Conservation (phyloP, 2,113 vertebrate species). For the Colaptes auratus region DNA sequence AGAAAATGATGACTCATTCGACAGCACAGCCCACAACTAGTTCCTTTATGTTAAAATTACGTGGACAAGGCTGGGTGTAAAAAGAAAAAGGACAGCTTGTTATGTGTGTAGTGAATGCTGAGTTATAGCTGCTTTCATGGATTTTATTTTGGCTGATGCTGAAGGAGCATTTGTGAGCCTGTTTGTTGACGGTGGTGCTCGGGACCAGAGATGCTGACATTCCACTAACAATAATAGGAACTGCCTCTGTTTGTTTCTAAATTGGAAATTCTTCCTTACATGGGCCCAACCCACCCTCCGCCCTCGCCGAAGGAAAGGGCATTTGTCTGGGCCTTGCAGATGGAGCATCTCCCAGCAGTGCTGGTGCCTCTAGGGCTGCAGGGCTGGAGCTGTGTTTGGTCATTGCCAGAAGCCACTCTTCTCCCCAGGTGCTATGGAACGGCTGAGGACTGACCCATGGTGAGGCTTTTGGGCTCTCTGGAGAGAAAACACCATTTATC, state of each 20-base stretch:
- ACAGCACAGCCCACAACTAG: conserved; percentile 20
- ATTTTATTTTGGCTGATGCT: conserved; percentile 66
- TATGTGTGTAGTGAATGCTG: conserved; percentile 55
- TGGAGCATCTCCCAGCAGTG: conserved; percentile 14
- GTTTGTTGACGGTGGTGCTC: conserved; percentile 51
- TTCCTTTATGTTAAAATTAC: conserved; percentile 65
- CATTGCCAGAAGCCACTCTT: neutral
- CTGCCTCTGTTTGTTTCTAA: conserved; percentile 63
- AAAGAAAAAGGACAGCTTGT: conserved; percentile 61
- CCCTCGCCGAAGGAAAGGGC: neutral
- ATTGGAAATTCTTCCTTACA: conserved; percentile 58
- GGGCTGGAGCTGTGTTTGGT: neutral
- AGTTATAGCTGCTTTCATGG: conserved; percentile 60
- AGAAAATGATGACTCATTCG: conserved; percentile 65
- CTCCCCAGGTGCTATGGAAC: neutral
- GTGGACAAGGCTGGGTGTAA: conserved; percentile 41
- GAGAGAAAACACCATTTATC: neutral
- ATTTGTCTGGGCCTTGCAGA: neutral
- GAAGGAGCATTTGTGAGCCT: conserved; percentile 60
- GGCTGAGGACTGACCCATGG: neutral
- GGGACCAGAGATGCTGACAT: conserved; percentile 55
- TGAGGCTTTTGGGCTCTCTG: neutral
- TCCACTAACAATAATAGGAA: conserved; percentile 61
- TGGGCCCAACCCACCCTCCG: conserved; percentile 18
- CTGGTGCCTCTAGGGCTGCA: neutral